Evolutionary conservation across 2,113 vertebrate genomes (phyloP).

Genomic region (Hippocampus barbouri): DNA sequence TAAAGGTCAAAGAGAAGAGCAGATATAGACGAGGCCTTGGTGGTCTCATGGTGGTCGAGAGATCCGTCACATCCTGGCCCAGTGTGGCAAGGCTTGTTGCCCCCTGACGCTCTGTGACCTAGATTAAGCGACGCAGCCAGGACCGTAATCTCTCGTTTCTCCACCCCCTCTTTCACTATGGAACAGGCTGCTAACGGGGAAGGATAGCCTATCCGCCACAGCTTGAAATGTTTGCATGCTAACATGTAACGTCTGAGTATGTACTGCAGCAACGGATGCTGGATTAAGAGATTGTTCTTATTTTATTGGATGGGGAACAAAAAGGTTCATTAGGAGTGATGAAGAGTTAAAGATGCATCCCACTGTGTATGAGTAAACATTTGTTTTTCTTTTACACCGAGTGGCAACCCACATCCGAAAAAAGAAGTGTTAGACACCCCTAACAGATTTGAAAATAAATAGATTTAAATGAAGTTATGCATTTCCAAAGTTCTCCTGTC

Average conservation of each 20-base stretch:
- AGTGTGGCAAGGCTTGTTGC: conserved; percentile 65
- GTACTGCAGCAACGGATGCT: not conserved
- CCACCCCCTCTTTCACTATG: conserved; percentile 26
- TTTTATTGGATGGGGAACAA: not conserved
- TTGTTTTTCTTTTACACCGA: not conserved
- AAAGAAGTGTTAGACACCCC: not conserved
- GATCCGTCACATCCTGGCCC: conserved; percentile 52
- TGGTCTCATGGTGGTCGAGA: conserved; percentile 20
- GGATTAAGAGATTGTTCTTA: not conserved
- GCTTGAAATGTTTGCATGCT: conserved; percentile 5
- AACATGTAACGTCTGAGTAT: not conserved
- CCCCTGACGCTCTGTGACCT: conserved; percentile 74
- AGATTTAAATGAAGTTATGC: no score
- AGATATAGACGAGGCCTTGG: conserved; percentile 14
- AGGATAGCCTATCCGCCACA: conserved; percentile 30
- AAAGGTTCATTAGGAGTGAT: not conserved
- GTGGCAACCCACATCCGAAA: not conserved
- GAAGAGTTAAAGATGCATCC: not conserved
- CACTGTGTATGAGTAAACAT: not conserved
- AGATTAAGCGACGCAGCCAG: conserved; percentile 64
- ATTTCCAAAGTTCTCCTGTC: no score
- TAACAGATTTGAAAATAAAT: no score
- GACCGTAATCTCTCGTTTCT: conserved; percentile 62
- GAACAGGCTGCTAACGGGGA: conserved; percentile 30
- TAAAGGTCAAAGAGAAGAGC: conserved; percentile 16